Evolutionary conservation across 2,113 vertebrate species (phyloP).

Genomic region (Euleptes europaea): DNA sequence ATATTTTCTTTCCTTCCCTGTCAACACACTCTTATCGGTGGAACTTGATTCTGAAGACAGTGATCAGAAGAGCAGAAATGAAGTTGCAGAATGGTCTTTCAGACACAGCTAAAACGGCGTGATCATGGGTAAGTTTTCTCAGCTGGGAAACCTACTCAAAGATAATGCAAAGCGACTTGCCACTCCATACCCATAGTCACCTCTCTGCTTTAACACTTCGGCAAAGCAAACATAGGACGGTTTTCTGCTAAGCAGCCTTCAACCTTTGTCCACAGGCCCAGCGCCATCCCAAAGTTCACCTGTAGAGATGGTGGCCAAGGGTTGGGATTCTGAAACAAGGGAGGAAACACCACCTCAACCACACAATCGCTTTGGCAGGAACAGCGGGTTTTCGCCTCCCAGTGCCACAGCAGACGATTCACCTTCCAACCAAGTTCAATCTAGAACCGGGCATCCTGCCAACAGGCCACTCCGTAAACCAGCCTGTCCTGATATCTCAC

Average conservation of each 20-base stretch:
- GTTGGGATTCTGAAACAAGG: neutral
- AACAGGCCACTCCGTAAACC: neutral
- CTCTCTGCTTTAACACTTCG: neutral
- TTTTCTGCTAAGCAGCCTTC: neutral
- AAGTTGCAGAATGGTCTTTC: neutral
- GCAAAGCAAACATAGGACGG: neutral
- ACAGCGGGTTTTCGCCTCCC: neutral
- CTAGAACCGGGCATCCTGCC: neutral
- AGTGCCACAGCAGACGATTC: neutral
- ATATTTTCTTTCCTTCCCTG: neutral
- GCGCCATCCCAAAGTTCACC: neutral
- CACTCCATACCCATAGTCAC: conserved; percentile 3
- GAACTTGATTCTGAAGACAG: neutral
- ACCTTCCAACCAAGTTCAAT: neutral
- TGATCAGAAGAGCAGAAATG: neutral
- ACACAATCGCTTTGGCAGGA: neutral
- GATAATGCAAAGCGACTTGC: neutral
- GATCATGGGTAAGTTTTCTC: neutral
- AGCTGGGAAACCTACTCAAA: neutral
- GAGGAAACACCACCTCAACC: neutral
- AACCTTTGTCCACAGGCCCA: neutral
- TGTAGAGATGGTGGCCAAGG: no score
- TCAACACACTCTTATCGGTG: neutral
- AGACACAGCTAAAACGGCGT: neutral
- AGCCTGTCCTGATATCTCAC: no score